Evolutionary conservation across 1,140 invertebrate genomes (phyloP).

Genomic region (Drosophila hydei): DNA sequence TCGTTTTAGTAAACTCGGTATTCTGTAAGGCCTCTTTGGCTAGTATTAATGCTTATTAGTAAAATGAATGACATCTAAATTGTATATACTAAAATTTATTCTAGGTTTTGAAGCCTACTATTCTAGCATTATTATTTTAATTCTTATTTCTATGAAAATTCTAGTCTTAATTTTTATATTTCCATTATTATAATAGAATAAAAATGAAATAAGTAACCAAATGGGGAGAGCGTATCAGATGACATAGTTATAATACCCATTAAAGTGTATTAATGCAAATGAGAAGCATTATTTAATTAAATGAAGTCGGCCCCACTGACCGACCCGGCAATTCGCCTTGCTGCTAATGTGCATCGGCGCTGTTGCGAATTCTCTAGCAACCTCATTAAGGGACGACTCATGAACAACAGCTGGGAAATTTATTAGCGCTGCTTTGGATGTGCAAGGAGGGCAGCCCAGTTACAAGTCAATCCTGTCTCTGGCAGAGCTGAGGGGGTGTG

Average conservation of each 20-base stretch:
- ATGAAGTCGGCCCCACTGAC: constrained; percentile 45
- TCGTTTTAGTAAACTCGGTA: too few species aligned
- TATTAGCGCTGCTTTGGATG: constrained; percentile 23
- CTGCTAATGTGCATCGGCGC: constrained; percentile 36
- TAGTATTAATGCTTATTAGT: too few species aligned
- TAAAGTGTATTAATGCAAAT: constrained; percentile 51
- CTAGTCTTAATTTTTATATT: too few species aligned
- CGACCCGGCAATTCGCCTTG: not conserved
- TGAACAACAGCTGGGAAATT: constrained; percentile 27
- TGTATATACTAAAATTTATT: too few species aligned
- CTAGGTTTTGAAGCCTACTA: too few species aligned
- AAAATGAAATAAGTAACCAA: too few species aligned
- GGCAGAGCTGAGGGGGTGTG: constrained; percentile 14
- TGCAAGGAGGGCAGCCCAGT: constrained; percentile 3
- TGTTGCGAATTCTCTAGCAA: not conserved
- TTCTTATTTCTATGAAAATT: too few species aligned
- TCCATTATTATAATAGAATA: not conserved
- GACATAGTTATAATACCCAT: not conserved
- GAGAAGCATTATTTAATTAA: constrained; percentile 58
- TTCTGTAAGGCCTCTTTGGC: too few species aligned
- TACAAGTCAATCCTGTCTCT: constrained; percentile 53
- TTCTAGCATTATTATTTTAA: too few species aligned
- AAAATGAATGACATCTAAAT: too few species aligned
- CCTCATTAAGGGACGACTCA: constrained; percentile 44
- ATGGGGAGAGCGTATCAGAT: not conserved